Evolutionary conservation across 2,888 invertebrate genomes (phyloP), one percentile per base, ranked within the genome.

Genomic region (Camptogramma bilineatum): DNA sequence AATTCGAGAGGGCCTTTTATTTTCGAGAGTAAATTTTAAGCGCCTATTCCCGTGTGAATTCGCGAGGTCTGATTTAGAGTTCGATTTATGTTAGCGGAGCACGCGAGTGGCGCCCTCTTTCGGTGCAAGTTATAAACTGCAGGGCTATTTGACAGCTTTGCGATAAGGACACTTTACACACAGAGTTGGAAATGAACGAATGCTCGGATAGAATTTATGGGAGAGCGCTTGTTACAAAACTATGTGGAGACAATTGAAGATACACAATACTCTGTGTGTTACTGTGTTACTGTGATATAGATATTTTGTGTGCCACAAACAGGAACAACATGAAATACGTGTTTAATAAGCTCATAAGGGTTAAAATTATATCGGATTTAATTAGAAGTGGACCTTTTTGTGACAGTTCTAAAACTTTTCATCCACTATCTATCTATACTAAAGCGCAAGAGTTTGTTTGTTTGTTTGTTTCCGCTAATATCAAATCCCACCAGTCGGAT

Each of bases 31-130:
- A 82, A 80, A 86, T 84, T 87, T 86, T 81, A 85, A 78, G 77
- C 73, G 76, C 68, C 71, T 67, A 74, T 79, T 84, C 84, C 81
- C 84, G 84, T 83, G 86, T 77, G 88, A 85, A 83, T 81, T 77
- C 78, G 78, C 76, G 74, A 76, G 79, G 78, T 83, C 82, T 85
- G 87, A 86, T 88, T 88, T 87, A 86, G 80, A 84, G 82, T 82
- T 84, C 87, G 83, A 88, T 87, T 88, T 86, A 88, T 88, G 86
- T 82, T 79, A 76, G 76, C 78, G 78, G 80, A 79, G 81, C 85
- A 85, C 81, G 84, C 85, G 77, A 80, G 78, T 76, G 75, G 78
- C 73, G 77, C 73, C 69, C 66, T 60, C 58, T 48, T 51, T 10
- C 55, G 73, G 68, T 16, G 0, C 57, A 75, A 69, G 74, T 52